Conservation (phyloP, 2,113 vertebrate species). For the Sander lucioperca region DNA sequence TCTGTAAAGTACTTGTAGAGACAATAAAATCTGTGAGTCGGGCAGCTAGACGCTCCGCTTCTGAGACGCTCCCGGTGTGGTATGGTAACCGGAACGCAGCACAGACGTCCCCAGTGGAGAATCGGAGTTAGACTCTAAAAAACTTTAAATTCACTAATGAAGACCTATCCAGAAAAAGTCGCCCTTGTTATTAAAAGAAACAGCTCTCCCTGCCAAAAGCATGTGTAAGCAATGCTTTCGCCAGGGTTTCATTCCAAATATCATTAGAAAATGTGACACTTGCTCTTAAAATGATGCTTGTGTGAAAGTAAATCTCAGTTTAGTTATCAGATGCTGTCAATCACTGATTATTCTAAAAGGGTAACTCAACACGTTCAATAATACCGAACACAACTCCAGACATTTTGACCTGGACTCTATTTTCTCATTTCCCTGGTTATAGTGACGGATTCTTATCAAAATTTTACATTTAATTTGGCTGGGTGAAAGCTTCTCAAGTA, state of each 20-base stretch:
- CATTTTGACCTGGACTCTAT: not conserved
- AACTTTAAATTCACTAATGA: not conserved
- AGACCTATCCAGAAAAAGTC: not conserved
- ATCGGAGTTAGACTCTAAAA: not conserved
- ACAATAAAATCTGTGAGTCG: too few species aligned
- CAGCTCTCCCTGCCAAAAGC: constrained; percentile 20
- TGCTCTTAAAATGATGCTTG: not conserved
- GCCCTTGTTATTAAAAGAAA: not conserved
- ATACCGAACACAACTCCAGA: not conserved
- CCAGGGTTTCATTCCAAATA: constrained; percentile 20
- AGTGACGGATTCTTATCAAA: not conserved
- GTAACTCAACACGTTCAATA: not conserved
- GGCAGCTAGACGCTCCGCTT: too few species aligned
- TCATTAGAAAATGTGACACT: constrained; percentile 5
- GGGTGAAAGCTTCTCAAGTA: not conserved
- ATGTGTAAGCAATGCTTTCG: constrained; percentile 8
- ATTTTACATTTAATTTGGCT: not conserved
- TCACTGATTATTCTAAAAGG: constrained; percentile 7
- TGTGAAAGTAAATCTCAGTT: constrained; percentile 32
- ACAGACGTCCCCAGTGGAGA: too few species aligned
- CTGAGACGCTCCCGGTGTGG: too few species aligned
- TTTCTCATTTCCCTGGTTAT: not conserved
- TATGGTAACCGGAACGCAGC: too few species aligned
- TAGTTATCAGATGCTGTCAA: constrained; percentile 22
- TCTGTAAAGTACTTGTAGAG: too few species aligned